Evolutionary conservation across 2,888 invertebrate species (phyloP), one percentile per base, ranked within the genome.

Genomic region (Stramonita haemastoma): DNA sequence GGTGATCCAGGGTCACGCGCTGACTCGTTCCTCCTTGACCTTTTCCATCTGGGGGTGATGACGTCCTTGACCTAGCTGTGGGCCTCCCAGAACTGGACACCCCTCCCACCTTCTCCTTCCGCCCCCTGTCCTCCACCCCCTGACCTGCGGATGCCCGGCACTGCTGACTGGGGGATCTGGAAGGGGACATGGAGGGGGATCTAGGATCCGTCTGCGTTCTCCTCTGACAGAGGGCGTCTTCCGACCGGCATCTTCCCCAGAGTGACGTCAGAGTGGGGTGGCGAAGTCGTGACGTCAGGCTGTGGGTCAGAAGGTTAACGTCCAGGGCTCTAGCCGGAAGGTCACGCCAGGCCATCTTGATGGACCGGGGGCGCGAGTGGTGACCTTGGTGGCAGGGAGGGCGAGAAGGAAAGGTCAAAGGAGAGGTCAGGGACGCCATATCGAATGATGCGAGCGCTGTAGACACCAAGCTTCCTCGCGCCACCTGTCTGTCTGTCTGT

Each of bases 301-400:
- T 93, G 91, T 93, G 93, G 17, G 92, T 90, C 86, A 93, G 81
- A 34, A 93, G 89, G 87, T 93, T 93, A 60, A 90, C 89, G 34
- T 91, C 91, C 26, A 91, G 73, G 57, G 90, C 86, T 70, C 91
- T 32, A 15, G n/a, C 2, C 17, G 83, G 88, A 32, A 60, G 22
- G 11, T 87, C 81, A 34, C 87, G 81, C 83, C 81, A 88, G 15
- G 56, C 81, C 22, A 46, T 19, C 22, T 46, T 19, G 36, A 46
- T 8, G 11, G 36, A 6, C 26, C 0, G 46, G 81, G 81, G 26
- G 46, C 1, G 22, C 46, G 46, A 8, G 81, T 26, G 36, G 46
- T 46, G 46, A 46, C 46, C 46, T 46, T 46, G 46, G 46, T 46
- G 46, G 8, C 46, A 46, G 46, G 46, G 46, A 8, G 46, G 46